Percentiles rank a stretch among this genome's conserved stretches.
These are phyloP conservation scores for Pseudococcus jackbeardsleyi DNA, from an alignment of 2,888 invertebrate species.

Conservation along the genomic window DNA sequence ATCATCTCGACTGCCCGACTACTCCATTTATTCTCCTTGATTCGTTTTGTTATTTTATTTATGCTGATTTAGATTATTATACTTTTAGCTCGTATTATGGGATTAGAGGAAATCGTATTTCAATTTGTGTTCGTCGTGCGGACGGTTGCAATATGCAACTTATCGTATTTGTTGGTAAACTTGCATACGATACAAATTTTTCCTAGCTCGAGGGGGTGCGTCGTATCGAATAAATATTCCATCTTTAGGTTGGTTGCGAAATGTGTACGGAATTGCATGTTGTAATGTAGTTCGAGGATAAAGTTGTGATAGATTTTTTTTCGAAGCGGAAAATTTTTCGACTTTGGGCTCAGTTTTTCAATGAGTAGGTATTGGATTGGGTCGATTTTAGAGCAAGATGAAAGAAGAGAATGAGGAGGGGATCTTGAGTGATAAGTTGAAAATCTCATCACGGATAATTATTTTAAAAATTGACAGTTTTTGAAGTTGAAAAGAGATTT, in stretches of 20 bases:
- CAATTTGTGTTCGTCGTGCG: not conserved
- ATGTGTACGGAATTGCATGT: not conserved
- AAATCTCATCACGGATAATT: too few species aligned
- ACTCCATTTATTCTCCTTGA: slow-evolving; percentile 30
- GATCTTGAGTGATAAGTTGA: too few species aligned
- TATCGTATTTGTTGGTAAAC: slow-evolving; percentile 13
- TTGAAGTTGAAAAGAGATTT: too few species aligned
- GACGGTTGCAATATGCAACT: slow-evolving; percentile 25
- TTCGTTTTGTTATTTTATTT: slow-evolving; percentile 52
- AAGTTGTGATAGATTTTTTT: not conserved
- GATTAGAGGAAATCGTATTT: slow-evolving; percentile 35
- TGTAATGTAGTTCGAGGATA: not conserved
- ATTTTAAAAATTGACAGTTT: too few species aligned
- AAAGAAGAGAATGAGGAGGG: too few species aligned
- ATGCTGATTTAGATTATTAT: slow-evolving; percentile 42
- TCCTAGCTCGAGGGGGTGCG: not conserved
- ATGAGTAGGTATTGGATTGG: too few species aligned
- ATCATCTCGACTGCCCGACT: not conserved
- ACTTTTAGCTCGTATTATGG: not conserved
- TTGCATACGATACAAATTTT: not conserved
- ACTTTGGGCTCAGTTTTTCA: too few species aligned
- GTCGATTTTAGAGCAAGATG: too few species aligned
- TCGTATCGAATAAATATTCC: not conserved
- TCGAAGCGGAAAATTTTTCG: too few species aligned
- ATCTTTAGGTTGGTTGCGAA: not conserved